These are phyloP conservation scores for Lanius collurio DNA, from an alignment of 2,113 vertebrate species.

Conservation along the genomic window DNA sequence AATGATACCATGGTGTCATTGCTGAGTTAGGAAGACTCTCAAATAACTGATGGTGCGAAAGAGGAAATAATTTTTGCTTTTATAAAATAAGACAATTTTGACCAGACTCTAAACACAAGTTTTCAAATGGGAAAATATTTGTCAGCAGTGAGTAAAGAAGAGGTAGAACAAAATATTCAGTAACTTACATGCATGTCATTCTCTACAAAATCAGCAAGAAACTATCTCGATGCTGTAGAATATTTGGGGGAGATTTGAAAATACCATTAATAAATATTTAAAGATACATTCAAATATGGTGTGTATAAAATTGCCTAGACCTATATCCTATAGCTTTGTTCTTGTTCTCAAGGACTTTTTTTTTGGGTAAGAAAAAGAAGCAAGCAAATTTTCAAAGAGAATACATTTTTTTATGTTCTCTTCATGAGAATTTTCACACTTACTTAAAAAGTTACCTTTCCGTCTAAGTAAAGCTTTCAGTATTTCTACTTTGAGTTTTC, in stretches of 20 bases:
- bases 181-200: not conserved
- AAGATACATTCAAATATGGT: not conserved
- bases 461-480: not conserved
- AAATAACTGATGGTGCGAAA: not conserved
- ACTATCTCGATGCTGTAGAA: not conserved
- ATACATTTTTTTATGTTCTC: not conserved
- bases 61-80: not conserved
- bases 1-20: not conserved
- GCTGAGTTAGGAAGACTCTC: not conserved
- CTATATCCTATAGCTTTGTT: not conserved
- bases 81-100: not conserved
- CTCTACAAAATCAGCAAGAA: not conserved
- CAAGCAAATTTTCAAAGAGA: not conserved
- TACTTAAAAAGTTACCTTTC: not conserved
- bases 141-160: not conserved
- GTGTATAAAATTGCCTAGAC: not conserved
- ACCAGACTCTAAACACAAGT: not conserved
- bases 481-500: not conserved
- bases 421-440: not conserved
- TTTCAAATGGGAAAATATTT: not conserved
- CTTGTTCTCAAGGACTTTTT: not conserved
- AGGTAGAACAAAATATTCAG: not conserved
- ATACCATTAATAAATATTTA: not conserved
- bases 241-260: not conserved
- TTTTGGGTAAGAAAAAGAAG: not conserved